Percentiles rank a stretch among this genome's conserved stretches.
Evolutionary conservation across 1,140 invertebrate species (phyloP).

Genomic region (Dendrolimus kikuchii): DNA sequence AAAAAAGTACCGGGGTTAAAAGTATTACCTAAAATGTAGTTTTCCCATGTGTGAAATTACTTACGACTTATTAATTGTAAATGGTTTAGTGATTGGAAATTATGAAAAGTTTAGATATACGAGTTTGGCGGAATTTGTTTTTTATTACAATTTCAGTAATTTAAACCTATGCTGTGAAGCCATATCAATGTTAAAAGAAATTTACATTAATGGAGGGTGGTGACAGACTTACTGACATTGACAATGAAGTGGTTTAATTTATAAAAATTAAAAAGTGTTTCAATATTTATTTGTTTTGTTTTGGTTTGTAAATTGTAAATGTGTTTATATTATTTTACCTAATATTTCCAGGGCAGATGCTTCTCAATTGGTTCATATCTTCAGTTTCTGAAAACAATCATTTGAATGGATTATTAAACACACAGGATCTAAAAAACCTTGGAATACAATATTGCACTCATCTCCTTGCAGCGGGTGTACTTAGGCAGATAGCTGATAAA

Average conservation of each 20-base stretch:
- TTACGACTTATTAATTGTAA: too few relatives aligned
- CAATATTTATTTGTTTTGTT: neutral
- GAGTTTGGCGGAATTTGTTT: too few relatives aligned
- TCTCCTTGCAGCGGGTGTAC: slow-evolving; percentile 89
- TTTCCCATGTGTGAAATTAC: too few relatives aligned
- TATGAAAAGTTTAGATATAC: too few relatives aligned
- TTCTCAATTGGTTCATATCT: slow-evolving; percentile 90
- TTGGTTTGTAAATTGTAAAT: slow-evolving; percentile 1
- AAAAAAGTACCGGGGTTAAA: too few relatives aligned
- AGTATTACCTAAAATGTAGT: too few relatives aligned
- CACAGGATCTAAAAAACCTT: slow-evolving; percentile 82
- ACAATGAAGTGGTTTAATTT: slow-evolving; percentile 8
- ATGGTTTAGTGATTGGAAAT: too few relatives aligned
- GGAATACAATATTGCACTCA: slow-evolving; percentile 89
- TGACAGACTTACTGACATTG: neutral
- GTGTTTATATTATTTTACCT: slow-evolving; percentile 8
- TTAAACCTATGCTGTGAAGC: too few relatives aligned
- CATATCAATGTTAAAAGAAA: too few relatives aligned
- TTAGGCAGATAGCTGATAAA: slow-evolving; percentile 84
- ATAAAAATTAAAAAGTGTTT: slow-evolving; percentile 1
- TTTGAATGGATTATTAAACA: slow-evolving; percentile 74
- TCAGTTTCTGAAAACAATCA: slow-evolving; percentile 82
- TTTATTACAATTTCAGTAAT: too few relatives aligned
- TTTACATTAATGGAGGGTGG: too few relatives aligned
- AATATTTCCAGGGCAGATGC: slow-evolving; percentile 84